These are phyloP conservation scores for Otolemur garnettii DNA, from an alignment of 2,113 vertebrate species.

Conservation along the genomic window DNA sequence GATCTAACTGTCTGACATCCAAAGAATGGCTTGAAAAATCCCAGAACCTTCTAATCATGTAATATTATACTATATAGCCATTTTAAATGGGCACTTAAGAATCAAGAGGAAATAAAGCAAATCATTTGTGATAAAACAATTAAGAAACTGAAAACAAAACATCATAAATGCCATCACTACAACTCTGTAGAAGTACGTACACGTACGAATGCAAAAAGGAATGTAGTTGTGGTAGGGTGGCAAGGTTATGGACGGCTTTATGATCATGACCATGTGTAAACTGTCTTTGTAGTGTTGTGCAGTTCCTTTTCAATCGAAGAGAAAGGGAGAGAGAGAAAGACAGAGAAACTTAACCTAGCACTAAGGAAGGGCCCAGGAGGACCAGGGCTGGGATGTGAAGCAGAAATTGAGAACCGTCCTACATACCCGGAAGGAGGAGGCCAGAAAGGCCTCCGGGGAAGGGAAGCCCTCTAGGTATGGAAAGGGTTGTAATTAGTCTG, in stretches of 20 bases:
- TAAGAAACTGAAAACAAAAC: not conserved
- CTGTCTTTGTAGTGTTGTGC: not conserved
- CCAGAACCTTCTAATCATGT: constrained; percentile 49
- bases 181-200: not conserved
- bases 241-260: not conserved
- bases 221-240: not conserved
- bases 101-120: constrained; percentile 39
- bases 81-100: constrained; percentile 22
- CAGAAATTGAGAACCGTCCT: constrained; percentile 67
- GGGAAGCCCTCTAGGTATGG: constrained; percentile 76
- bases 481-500: constrained; percentile 82
- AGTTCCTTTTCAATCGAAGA: constrained; percentile 31
- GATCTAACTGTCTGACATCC: not conserved
- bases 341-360: not conserved
- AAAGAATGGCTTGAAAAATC: constrained; percentile 60
- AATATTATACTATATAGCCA: not conserved
- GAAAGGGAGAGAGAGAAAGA: not conserved
- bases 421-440: constrained; percentile 71
- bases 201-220: not conserved
- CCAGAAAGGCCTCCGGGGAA: constrained; percentile 53
- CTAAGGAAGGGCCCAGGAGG: constrained; percentile 44
- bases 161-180: not conserved
- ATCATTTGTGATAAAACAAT: constrained; percentile 41
- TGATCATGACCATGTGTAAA: not conserved
- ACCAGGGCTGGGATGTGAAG: not conserved